A percentile compares a stretch with the other conserved stretches of the same genome.
These are phyloP conservation scores for Hipposideros larvatus DNA, from an alignment of 2,797 vertebrate species.

Conservation along the genomic window DNA sequence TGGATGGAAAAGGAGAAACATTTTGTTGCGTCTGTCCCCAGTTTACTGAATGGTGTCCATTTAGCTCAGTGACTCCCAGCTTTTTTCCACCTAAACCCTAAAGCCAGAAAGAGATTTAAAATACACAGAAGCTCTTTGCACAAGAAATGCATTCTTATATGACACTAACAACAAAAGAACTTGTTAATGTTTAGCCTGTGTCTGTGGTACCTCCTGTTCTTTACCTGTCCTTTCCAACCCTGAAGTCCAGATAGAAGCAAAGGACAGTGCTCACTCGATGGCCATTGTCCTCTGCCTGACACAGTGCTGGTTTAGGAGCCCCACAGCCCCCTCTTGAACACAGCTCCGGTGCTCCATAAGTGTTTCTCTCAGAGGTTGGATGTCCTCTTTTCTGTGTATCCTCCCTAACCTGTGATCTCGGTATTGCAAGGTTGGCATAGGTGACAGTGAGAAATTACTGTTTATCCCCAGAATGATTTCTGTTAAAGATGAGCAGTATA, in stretches of 20 bases:
- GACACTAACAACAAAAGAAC: neutral
- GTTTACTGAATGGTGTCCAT: neutral
- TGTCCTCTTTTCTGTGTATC: constrained; percentile 70
- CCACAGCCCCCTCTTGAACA: neutral
- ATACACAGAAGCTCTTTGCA: neutral
- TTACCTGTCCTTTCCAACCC: neutral
- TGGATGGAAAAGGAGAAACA: neutral
- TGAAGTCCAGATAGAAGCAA: neutral
- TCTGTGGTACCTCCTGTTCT: neutral
- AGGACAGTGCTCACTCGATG: neutral
- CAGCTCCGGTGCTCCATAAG: neutral
- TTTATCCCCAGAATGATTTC: neutral
- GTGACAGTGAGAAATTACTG: neutral
- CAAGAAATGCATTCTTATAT: neutral
- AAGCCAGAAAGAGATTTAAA: constrained; percentile 28
- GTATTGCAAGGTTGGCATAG: neutral
- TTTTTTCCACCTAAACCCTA: neutral
- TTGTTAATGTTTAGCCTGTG: neutral
- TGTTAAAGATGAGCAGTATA: neutral
- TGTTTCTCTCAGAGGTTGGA: neutral
- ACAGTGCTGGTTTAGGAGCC: neutral
- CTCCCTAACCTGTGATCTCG: neutral
- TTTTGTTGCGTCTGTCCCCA: neutral
- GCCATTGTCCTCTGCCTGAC: neutral
- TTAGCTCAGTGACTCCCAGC: neutral